Percentiles rank a stretch among this genome's conserved stretches.
Conservation (phyloP, 1,140 invertebrate species). For the Cydia strobilella region DNA sequence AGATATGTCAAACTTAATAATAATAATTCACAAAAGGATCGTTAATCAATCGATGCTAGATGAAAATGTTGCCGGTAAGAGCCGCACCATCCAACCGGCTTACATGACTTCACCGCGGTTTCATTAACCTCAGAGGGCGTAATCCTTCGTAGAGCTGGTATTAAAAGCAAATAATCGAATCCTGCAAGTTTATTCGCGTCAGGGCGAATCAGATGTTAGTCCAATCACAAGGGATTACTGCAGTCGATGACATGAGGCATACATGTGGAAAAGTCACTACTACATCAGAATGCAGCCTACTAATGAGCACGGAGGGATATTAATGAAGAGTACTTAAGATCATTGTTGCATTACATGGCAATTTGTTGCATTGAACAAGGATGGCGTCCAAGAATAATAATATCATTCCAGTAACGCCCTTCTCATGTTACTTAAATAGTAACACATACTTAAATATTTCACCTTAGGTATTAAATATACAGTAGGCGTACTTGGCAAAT, state of each 20-base stretch:
- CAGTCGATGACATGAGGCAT: not conserved
- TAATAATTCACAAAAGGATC: too few species aligned
- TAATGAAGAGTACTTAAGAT: constrained; percentile 17
- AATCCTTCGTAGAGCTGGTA: constrained; percentile 15
- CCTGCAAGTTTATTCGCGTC: constrained; percentile 9
- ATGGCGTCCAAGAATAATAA: not conserved
- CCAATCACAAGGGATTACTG: constrained; percentile 27
- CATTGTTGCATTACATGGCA: not conserved
- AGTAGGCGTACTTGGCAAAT: not conserved
- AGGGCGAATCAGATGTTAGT: constrained; percentile 8
- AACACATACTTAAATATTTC: not conserved
- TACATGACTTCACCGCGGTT: constrained; percentile 11
- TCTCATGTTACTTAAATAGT: constrained; percentile 2
- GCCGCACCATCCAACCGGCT: not conserved
- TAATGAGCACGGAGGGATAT: constrained; percentile 14
- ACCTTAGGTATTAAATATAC: not conserved
- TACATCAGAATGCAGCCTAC: not conserved
- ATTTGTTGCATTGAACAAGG: not conserved
- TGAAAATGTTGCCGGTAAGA: not conserved
- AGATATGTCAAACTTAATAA: too few species aligned
- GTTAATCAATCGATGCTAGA: not conserved
- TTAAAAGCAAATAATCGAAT: constrained; percentile 29
- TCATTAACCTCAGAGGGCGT: constrained; percentile 19
- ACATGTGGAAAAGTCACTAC: not conserved
- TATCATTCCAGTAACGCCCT: constrained; percentile 15